Evolutionary conservation across 1,140 invertebrate genomes (phyloP).

Genomic region (Helicoverpa armigera): DNA sequence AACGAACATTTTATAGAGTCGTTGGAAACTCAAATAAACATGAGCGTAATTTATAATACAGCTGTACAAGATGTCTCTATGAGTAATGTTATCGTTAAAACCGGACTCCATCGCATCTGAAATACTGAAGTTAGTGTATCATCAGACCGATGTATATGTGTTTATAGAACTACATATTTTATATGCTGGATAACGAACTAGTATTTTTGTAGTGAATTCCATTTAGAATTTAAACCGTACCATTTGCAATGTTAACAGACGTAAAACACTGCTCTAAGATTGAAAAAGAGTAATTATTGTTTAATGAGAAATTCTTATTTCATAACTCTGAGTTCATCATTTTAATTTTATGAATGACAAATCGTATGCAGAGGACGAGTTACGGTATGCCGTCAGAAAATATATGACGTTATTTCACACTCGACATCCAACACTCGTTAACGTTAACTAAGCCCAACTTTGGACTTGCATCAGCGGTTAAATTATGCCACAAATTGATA

Average conservation of each 20-base stretch:
- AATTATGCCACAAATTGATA: conserved; percentile 14
- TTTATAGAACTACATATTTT: not conserved
- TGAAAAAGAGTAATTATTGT: conserved; percentile 16
- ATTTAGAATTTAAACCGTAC: no score
- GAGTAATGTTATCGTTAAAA: conserved; percentile 4
- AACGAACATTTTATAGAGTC: not conserved
- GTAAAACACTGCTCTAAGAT: not conserved
- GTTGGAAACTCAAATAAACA: conserved; percentile 15
- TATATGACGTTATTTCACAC: conserved; percentile 71
- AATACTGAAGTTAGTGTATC: not conserved
- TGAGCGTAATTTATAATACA: not conserved
- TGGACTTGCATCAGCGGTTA: not conserved
- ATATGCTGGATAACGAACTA: no score
- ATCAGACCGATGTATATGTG: not conserved
- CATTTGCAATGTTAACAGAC: no score
- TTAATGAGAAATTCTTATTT: conserved; percentile 15
- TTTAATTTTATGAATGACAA: conserved; percentile 79
- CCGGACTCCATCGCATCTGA: not conserved
- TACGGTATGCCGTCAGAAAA: conserved; percentile 70
- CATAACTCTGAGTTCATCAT: conserved; percentile 47
- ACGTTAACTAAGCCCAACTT: conserved; percentile 3
- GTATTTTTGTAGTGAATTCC: no score
- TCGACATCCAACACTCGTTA: conserved; percentile 31
- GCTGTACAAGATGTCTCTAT: conserved; percentile 10
- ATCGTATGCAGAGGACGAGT: conserved; percentile 75